phyloP scores from a whole-genome alignment of 2,797 vertebrate species.

The Yasuhikotakia modesta region DNA sequence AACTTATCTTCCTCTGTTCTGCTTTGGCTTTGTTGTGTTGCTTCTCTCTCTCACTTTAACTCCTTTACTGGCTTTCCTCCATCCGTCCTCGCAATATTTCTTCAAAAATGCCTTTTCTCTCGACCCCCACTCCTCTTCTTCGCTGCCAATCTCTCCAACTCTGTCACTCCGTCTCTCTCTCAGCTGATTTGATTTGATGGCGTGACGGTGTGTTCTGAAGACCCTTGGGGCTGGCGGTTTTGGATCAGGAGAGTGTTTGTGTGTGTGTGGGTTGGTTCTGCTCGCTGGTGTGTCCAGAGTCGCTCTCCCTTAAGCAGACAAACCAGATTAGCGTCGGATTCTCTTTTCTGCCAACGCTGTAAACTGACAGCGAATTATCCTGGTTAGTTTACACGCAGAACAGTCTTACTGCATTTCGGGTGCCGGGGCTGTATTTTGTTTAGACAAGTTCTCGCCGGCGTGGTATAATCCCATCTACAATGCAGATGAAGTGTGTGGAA shows the following conservation, averaged over 20 bases:
- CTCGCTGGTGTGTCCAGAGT: conserved; percentile 21
- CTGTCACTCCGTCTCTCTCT: conserved; percentile 10
- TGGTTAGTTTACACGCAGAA: conserved; percentile 40
- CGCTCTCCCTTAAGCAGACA: conserved; percentile 34
- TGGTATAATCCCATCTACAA: conserved; percentile 51
- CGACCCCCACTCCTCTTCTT: background rate
- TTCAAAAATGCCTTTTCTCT: background rate
- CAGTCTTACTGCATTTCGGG: conserved; percentile 37
- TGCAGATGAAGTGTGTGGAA: conserved; percentile 43
- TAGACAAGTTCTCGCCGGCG: conserved; percentile 33
- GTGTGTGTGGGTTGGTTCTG: conserved; percentile 30
- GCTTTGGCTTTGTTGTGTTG: conserved; percentile 34
- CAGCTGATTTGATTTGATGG: conserved; percentile 44
- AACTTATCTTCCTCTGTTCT: conserved; percentile 27
- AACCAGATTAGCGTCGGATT: conserved; percentile 49
- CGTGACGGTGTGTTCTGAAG: conserved; percentile 31
- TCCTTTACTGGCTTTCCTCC: conserved; percentile 6
- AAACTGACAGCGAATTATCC: conserved; percentile 46
- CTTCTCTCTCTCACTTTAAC: conserved; percentile 30
- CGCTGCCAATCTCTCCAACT: conserved; percentile 5
- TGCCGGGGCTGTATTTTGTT: conserved; percentile 40
- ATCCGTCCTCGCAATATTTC: background rate
- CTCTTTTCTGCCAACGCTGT: conserved; percentile 41
- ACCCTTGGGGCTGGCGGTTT: conserved; percentile 30
- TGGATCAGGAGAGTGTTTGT: conserved; percentile 3